A percentile compares a stretch with the other conserved stretches of the same genome.
Evolutionary conservation across 2,888 invertebrate genomes (phyloP).

Genomic region (Strigamia maritima): DNA sequence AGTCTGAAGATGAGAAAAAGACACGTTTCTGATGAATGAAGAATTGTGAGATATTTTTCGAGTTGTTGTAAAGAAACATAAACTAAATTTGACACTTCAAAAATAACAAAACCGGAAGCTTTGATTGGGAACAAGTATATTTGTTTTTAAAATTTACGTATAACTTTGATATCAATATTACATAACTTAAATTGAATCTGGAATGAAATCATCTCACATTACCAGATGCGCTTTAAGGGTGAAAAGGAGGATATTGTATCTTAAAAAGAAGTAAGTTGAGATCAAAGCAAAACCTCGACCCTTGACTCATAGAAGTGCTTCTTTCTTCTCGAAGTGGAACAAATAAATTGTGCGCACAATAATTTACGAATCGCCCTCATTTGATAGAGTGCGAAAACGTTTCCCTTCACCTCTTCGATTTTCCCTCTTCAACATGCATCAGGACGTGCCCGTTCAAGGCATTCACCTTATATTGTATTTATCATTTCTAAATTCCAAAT

Average conservation of each 20-base stretch:
- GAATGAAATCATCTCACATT: neutral
- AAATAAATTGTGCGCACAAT: slow-evolving; percentile 21
- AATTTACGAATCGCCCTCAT: slow-evolving; percentile 32
- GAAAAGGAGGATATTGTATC: neutral
- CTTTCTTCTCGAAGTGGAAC: slow-evolving; percentile 25
- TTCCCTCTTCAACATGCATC: neutral
- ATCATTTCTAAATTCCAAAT: neutral
- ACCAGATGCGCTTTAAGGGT: neutral
- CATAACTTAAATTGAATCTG: neutral
- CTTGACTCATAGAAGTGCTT: slow-evolving; percentile 11
- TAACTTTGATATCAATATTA: neutral
- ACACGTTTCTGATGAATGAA: neutral
- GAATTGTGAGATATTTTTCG: neutral
- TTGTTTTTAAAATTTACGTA: neutral
- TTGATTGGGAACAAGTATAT: neutral
- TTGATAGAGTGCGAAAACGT: slow-evolving; percentile 13
- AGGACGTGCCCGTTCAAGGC: slow-evolving; percentile 6
- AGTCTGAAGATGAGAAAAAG: neutral
- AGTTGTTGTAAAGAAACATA: neutral
- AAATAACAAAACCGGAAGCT: slow-evolving; percentile 19
- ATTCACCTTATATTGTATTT: neutral
- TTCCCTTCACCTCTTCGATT: slow-evolving; percentile 27
- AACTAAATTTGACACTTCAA: neutral
- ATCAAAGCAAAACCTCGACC: slow-evolving; percentile 31
- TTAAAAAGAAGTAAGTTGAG: neutral